These are phyloP conservation scores for Agrilus cyanescens DNA, from an alignment of 2,888 invertebrate species.

Conservation along the genomic window DNA sequence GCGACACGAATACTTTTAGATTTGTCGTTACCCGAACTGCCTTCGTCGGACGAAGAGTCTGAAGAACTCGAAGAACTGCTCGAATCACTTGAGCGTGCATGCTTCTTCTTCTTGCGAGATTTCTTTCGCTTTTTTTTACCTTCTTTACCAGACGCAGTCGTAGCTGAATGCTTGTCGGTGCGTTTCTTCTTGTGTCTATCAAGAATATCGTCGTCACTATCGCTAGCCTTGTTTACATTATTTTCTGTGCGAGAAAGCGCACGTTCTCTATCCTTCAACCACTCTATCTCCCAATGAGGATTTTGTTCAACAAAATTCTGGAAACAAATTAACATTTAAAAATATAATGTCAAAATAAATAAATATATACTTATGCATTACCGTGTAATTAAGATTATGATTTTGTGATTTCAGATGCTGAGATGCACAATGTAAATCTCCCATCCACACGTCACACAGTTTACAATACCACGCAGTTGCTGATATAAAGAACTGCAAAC, in stretches of 20 bases:
- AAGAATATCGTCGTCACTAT: slow-evolving; percentile 14
- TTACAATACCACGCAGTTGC: slow-evolving; percentile 85
- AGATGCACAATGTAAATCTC: slow-evolving; percentile 78
- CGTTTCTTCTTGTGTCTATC: slow-evolving; percentile 18
- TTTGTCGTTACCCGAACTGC: slow-evolving; percentile 36
- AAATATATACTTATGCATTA: slow-evolving; percentile 36
- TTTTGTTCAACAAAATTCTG: slow-evolving; percentile 74
- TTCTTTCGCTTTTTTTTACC: slow-evolving; percentile 47
- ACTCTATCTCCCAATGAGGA: slow-evolving; percentile 79
- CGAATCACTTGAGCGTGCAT: slow-evolving; percentile 28
- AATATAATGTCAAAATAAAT: neutral
- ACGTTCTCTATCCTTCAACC: slow-evolving; percentile 64
- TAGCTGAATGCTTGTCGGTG: slow-evolving; percentile 20
- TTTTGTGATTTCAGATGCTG: slow-evolving; percentile 69
- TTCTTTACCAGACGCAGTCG: slow-evolving; percentile 19
- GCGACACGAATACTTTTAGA: slow-evolving; percentile 52
- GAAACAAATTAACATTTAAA: neutral
- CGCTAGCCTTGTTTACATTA: slow-evolving; percentile 22
- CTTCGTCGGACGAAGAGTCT: slow-evolving; percentile 34
- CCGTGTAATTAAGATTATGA: slow-evolving; percentile 71
- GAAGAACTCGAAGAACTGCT: slow-evolving; percentile 31
- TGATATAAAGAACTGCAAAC: slow-evolving; percentile 77
- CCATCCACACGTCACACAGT: slow-evolving; percentile 77
- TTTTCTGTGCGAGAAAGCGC: slow-evolving; percentile 25
- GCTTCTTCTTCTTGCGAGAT: slow-evolving; percentile 27